Evolutionary conservation across 2,888 invertebrate species (phyloP).

Genomic region (Crocallis elinguaria): DNA sequence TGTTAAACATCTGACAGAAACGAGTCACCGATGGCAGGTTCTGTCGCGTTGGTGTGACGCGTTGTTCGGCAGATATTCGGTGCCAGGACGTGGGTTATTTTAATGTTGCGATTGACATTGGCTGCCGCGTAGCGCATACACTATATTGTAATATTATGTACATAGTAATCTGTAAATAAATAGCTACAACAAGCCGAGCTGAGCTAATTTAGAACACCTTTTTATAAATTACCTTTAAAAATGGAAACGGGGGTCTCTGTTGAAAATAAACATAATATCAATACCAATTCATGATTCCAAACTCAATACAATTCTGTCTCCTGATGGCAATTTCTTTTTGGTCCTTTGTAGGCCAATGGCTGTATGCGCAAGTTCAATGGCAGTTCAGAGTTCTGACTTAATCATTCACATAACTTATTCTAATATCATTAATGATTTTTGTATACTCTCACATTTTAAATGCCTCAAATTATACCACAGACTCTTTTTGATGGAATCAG

Average conservation of each 20-base stretch:
- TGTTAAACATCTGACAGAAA: conserved; percentile 53
- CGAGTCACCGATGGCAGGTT: conserved; percentile 39
- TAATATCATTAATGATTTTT: neutral
- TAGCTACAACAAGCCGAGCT: conserved; percentile 72
- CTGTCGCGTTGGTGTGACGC: conserved; percentile 53
- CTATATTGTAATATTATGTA: conserved; percentile 54
- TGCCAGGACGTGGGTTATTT: conserved; percentile 70
- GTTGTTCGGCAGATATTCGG: conserved; percentile 52
- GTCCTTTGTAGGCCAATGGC: neutral
- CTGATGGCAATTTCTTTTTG: conserved; percentile 1
- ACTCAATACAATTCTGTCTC: neutral
- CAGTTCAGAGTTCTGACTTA: neutral
- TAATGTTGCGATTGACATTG: conserved; percentile 58
- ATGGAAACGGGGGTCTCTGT: conserved; percentile 81
- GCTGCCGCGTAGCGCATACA: conserved; percentile 68
- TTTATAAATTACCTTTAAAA: conserved; percentile 81
- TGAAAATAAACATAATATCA: conserved; percentile 70
- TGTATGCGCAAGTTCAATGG: neutral
- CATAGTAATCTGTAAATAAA: conserved; percentile 53
- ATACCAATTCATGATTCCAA: conserved; percentile 32
- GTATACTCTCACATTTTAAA: conserved; percentile 18
- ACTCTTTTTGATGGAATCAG: too few relatives aligned
- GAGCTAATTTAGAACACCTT: conserved; percentile 56
- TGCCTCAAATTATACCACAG: conserved; percentile 19
- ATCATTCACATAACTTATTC: conserved; percentile 1